Evolutionary conservation across 1,140 invertebrate genomes (phyloP).

Genomic region (Globodera ellingtonae): DNA sequence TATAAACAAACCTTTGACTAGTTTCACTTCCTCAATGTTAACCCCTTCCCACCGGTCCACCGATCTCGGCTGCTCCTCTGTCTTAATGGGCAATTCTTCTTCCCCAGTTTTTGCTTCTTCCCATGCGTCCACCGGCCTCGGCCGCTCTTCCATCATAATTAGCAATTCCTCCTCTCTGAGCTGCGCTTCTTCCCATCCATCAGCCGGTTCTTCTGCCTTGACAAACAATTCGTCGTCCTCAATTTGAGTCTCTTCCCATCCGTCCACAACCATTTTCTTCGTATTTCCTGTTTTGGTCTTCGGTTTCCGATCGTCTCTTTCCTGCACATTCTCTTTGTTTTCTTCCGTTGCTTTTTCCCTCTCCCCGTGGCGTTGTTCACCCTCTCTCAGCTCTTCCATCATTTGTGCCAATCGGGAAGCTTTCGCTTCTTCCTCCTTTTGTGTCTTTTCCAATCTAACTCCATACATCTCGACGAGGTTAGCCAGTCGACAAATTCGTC

Average conservation of each 20-base stretch:
- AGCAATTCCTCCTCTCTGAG: not conserved
- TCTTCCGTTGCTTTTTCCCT: not conserved
- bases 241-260: not conserved
- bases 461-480: conserved; percentile 55
- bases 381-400: conserved; percentile 8
- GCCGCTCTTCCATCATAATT: not conserved
- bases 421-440: conserved; percentile 39
- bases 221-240: not conserved
- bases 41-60: not conserved
- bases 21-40: not conserved
- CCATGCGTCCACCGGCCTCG: not conserved
- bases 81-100: not conserved
- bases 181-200: conserved; percentile 32
- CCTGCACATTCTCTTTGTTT: conserved; percentile 9
- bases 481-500: conserved; percentile 47
- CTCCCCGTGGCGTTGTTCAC: conserved; percentile 6
- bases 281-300: conserved; percentile 3
- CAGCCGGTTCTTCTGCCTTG: conserved; percentile 10
- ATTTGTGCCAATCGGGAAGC: conserved; percentile 13
- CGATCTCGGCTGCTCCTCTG: not conserved
- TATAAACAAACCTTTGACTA: not conserved
- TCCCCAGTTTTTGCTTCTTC: conserved; percentile 4
- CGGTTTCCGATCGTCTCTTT: not conserved
- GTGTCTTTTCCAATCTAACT: conserved; percentile 15
- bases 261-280: not conserved